phyloP scores from a whole-genome alignment of 2,797 vertebrate species.

The Manis pentadactyla region DNA sequence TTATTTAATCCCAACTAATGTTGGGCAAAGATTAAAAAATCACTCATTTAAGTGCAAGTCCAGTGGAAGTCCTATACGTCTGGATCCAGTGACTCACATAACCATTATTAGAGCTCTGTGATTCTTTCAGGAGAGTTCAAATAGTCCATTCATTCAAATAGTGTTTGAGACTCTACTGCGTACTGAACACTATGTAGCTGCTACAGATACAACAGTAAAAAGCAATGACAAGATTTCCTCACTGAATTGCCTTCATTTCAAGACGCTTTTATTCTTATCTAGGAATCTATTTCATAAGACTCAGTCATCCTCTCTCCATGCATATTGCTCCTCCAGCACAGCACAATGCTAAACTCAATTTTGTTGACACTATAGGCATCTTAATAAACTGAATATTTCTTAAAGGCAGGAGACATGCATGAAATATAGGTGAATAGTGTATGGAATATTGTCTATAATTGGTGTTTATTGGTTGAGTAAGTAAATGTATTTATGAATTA shows the following conservation, averaged over 20 bases:
- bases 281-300: not conserved
- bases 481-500: not conserved
- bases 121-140: not conserved
- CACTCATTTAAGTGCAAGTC: not conserved
- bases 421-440: not conserved
- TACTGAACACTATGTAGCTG: not conserved
- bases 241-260: not conserved
- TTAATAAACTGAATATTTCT: not conserved
- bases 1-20: not conserved
- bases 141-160: not conserved
- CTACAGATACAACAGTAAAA: not conserved
- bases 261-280: not conserved
- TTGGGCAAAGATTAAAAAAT: not conserved
- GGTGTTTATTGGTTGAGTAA: not conserved
- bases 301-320: not conserved
- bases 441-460: not conserved
- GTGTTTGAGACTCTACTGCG: not conserved
- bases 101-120: not conserved
- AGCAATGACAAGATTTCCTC: not conserved
- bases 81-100: not conserved
- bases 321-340: not conserved
- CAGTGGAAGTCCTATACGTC: not conserved
- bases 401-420: not conserved
- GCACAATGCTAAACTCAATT: not conserved
- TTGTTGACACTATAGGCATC: not conserved